Evolutionary conservation across 2,113 vertebrate species (phyloP).

Genomic region (Phrynosoma platyrhinos): DNA sequence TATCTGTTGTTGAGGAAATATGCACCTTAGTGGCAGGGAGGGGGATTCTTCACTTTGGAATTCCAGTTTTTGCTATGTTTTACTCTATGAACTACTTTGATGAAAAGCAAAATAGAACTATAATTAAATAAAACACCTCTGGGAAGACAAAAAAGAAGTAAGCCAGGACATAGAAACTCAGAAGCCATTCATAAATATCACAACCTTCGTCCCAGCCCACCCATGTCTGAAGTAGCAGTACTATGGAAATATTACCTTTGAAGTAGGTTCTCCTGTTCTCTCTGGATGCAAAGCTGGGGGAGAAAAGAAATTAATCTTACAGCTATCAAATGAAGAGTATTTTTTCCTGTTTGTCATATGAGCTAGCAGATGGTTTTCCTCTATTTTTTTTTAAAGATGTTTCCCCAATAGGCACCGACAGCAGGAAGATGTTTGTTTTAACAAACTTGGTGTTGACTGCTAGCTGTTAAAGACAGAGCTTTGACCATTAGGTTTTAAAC

Average conservation of each 20-base stretch:
- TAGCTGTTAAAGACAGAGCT: not conserved
- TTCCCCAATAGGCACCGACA: not conserved
- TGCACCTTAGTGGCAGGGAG: too few species aligned
- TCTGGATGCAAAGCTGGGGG: conserved; percentile 42
- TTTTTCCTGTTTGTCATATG: not conserved
- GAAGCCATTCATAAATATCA: not conserved
- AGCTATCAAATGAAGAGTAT: not conserved
- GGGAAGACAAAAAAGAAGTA: not conserved
- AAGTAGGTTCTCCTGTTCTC: conserved; percentile 29
- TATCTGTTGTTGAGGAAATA: too few species aligned
- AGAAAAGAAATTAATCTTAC: conserved; percentile 18
- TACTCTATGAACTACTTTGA: not conserved
- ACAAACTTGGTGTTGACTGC: not conserved
- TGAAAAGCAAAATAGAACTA: not conserved
- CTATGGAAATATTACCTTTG: conserved; percentile 41
- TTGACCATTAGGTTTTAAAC: too few species aligned
- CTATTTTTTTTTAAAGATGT: not conserved
- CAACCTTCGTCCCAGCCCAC: not conserved
- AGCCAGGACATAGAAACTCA: not conserved
- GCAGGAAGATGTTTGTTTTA: not conserved
- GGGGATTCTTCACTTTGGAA: not conserved
- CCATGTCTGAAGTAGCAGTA: not conserved
- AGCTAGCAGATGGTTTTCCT: not conserved
- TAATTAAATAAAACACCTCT: not conserved
- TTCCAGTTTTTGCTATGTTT: not conserved